Base-by-base conservation (phyloP, 1,140 invertebrate species). In the Drosophila lowei region DNA sequence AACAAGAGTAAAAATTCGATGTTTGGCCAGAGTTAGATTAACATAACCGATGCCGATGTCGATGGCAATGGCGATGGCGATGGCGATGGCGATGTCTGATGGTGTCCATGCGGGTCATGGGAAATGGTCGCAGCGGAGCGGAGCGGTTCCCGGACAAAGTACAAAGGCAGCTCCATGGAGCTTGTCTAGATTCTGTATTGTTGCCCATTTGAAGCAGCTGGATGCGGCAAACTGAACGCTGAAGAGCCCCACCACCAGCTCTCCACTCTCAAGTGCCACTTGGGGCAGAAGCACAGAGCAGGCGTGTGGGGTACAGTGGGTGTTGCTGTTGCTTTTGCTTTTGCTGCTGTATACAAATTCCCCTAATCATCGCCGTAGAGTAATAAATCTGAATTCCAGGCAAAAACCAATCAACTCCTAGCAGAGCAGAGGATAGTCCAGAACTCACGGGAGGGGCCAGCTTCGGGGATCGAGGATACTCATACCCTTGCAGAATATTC, bases 331-430 rank as follows among this genome's bases (percentile, higher is more conserved):
- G 18, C 8, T 18, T 18, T 18, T 18, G 18, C 18, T 18, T 18
- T 18, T 49, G 56, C 21, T 64, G 71, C 52, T 25, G 23, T 25
- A 25, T 38, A 52, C 43, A 78, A 79, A 79, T 79, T 78, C 75
- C 75, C 76, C 68, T 78, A 79, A 79, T 79, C 75, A 79, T 78
- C 42, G 72, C 28, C 52, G 8, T 44, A 44, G 42, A 73, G 63
- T 79, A 78, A 79, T 79, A 78, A 79, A 78, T 79, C 75, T 68
- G 68, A 79, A 78, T 5, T 25, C 23, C 23, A 25, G 0, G 5
- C 23, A 25, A 25, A 25, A 25, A 25, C 23, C 23, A 25, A 25
- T 25, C 3, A 25, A 25, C 23, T 25, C 5, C 3, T 25, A 25
- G 23, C 4, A 25, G 23, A 25, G 23, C 23, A 25, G 4, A 25